phyloP scores from a whole-genome alignment of 35 echinoderm and acorn worm species.

The Diadema setosum region DNA sequence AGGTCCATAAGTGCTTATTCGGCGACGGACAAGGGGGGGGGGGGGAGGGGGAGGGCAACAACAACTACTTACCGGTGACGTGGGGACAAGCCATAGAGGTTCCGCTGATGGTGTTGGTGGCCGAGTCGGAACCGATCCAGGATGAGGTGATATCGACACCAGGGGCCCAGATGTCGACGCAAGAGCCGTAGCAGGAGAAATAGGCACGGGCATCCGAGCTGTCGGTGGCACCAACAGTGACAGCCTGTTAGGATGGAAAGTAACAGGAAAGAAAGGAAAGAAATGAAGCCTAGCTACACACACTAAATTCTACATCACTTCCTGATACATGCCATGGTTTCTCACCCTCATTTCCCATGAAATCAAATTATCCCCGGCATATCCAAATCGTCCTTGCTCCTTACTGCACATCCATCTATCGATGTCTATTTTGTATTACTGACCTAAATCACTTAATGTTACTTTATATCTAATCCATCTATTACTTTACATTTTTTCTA shows the following conservation, averaged over 20 bases:
- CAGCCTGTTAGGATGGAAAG: slow-evolving; percentile 35
- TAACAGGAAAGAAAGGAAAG: not conserved
- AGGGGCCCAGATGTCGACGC: slow-evolving; percentile 57
- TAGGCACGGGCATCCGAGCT: not conserved
- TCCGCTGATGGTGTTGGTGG: slow-evolving; percentile 35
- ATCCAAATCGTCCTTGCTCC: no score
- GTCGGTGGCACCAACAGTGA: slow-evolving; percentile 56
- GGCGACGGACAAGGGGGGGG: no score
- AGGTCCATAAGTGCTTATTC: no score
- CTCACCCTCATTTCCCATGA: no score
- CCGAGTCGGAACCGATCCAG: not conserved
- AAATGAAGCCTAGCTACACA: not conserved
- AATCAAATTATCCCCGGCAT: no score
- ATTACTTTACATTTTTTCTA: no score
- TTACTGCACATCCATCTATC: no score
- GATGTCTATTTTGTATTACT: no score
- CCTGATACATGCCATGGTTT: no score
- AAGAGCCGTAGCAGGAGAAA: slow-evolving; percentile 33
- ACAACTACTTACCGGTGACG: slow-evolving; percentile 25
- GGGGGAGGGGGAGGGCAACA: not conserved
- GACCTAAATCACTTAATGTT: no score
- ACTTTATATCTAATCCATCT: no score
- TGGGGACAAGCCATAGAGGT: slow-evolving; percentile 74
- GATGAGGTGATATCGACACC: slow-evolving; percentile 31
- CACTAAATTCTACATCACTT: not conserved